Evolutionary conservation across 1,140 invertebrate species (phyloP).

Genomic region (Cotesia chilonis): DNA sequence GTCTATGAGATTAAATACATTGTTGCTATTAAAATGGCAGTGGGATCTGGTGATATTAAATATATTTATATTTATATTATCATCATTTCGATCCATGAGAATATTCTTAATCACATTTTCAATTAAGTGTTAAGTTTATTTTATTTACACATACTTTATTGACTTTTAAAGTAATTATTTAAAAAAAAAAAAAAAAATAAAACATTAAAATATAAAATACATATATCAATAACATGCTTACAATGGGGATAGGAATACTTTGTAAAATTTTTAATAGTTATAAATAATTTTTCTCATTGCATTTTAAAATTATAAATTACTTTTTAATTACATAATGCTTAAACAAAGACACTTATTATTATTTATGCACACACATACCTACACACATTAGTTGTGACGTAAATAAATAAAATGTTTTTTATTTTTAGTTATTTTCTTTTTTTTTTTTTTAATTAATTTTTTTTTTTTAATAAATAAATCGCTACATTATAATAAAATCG

Average conservation of each 20-base stretch:
- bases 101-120: too few relatives aligned
- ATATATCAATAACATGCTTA: too few relatives aligned
- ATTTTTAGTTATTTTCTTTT: constrained; percentile 40
- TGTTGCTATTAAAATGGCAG: constrained; percentile 44
- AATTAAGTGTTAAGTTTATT: too few relatives aligned
- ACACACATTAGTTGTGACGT: constrained; percentile 39
- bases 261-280: too few relatives aligned
- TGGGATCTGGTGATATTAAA: constrained; percentile 22
- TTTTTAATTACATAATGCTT: not conserved
- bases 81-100: not conserved
- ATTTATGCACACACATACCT: not conserved
- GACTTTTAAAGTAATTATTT: too few relatives aligned
- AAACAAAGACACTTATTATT: too few relatives aligned
- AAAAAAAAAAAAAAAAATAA: too few relatives aligned
- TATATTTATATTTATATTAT: constrained; percentile 12
- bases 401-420: constrained; percentile 52
- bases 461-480: constrained; percentile 56
- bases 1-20: constrained; percentile 53
- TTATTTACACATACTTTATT: too few relatives aligned
- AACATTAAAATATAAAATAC: not conserved
- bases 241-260: too few relatives aligned
- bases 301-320: too few relatives aligned
- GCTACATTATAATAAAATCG: constrained; percentile 44
- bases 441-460: too few relatives aligned
- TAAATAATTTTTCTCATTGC: too few relatives aligned